Evolutionary conservation across 2,797 vertebrate species (phyloP).

Genomic region (Anguilla obscura): DNA sequence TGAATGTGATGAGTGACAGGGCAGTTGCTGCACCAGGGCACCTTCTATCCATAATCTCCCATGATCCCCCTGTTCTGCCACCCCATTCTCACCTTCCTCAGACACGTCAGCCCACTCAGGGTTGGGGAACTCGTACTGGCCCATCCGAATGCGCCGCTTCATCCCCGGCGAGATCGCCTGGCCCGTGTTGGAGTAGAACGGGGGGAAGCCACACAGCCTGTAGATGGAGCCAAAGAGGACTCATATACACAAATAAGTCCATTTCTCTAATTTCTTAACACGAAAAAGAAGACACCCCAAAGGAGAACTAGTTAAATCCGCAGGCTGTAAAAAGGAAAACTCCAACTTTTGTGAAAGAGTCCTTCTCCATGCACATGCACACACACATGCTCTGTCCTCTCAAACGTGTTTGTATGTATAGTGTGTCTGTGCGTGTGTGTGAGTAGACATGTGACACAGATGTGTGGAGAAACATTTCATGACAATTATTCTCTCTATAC

Average conservation of each 20-base stretch:
- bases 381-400: not conserved
- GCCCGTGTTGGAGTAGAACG: constrained; percentile 97
- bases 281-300: not conserved
- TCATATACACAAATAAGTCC: not conserved
- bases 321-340: not conserved
- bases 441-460: no score
- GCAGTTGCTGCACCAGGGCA: not conserved
- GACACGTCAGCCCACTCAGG: constrained; percentile 96
- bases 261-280: not conserved
- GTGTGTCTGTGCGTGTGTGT: no score
- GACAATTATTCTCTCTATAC: constrained; percentile 59
- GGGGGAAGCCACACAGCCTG: constrained; percentile 94
- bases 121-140: constrained; percentile 94
- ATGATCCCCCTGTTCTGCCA: not conserved
- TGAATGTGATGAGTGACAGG: not conserved
- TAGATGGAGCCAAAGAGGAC: not conserved
- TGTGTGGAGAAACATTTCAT: no score
- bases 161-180: constrained; percentile 98
- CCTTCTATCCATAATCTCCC: not conserved
- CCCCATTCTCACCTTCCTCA: constrained; percentile 81
- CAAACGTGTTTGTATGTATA: not conserved
- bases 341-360: not conserved
- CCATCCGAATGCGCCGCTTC: constrained; percentile 95
- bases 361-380: not conserved
- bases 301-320: not conserved